Percentiles rank a stretch among this genome's conserved stretches.
phyloP scores from a whole-genome alignment of 2,797 vertebrate genomes.

The Cynopterus sphinx region DNA sequence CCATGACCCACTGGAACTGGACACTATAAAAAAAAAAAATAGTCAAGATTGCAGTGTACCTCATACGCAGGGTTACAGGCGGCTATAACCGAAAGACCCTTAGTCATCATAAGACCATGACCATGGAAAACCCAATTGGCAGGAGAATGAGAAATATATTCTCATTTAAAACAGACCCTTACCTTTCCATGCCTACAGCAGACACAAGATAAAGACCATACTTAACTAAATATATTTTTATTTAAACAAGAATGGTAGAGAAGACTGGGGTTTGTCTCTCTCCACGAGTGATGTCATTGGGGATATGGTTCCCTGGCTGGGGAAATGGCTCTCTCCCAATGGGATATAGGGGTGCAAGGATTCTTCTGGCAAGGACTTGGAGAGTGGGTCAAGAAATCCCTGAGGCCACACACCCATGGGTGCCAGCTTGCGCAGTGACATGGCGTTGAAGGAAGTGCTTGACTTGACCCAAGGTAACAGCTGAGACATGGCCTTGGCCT shows the following conservation, averaged over 20 bases:
- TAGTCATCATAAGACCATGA: neutral
- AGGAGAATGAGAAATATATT: neutral
- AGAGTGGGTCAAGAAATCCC: neutral
- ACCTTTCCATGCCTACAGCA: neutral
- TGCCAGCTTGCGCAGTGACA: neutral
- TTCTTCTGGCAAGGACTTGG: neutral
- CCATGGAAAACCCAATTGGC: neutral
- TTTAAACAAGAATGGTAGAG: constrained; percentile 10
- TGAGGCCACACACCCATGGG: constrained; percentile 3
- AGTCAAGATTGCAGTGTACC: neutral
- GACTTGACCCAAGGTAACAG: neutral
- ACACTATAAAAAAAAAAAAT: neutral
- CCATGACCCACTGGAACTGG: neutral
- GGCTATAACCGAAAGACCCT: neutral
- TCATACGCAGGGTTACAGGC: neutral
- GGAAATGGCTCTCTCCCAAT: neutral
- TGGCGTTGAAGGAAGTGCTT: neutral
- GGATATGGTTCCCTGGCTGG: neutral
- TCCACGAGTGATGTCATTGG: neutral
- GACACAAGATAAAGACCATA: neutral
- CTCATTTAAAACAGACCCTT: neutral
- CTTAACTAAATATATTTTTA: constrained; percentile 2
- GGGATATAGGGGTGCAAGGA: neutral
- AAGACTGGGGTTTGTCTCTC: neutral
- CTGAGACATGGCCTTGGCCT: neutral